Evolutionary conservation across 2,888 invertebrate species (phyloP).

Genomic region (Panzeria rudis): DNA sequence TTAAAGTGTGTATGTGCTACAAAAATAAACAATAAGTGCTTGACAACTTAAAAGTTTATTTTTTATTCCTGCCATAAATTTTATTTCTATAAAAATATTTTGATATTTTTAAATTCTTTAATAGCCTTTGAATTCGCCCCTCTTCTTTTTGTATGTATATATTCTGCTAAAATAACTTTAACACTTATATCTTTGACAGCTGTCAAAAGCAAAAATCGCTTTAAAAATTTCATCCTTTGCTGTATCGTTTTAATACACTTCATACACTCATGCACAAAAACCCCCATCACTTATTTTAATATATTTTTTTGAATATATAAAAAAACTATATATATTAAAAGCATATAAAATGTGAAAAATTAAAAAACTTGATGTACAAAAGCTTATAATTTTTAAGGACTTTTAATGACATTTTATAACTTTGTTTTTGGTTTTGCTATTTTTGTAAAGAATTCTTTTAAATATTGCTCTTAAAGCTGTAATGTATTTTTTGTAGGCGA

Average conservation of each 20-base stretch:
- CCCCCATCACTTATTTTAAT: neutral
- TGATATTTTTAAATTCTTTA: neutral
- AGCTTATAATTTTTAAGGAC: constrained; percentile 34
- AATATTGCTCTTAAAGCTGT: neutral
- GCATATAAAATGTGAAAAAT: constrained; percentile 30
- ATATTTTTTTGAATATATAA: constrained; percentile 3
- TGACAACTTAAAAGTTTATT: too few relatives aligned
- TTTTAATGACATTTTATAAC: constrained; percentile 31
- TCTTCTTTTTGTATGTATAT: neutral
- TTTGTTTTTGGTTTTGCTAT: constrained; percentile 1
- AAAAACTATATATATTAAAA: constrained; percentile 6
- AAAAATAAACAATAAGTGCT: too few relatives aligned
- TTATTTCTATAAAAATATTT: neutral
- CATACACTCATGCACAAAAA: constrained; percentile 4
- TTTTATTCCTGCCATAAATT: neutral
- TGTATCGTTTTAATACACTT: constrained; percentile 54
- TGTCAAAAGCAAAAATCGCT: constrained; percentile 60
- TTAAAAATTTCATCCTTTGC: constrained; percentile 38
- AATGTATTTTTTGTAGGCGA: neutral
- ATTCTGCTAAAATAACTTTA: constrained; percentile 34
- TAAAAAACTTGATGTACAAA: constrained; percentile 5
- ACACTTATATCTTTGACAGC: constrained; percentile 64
- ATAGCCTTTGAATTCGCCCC: neutral
- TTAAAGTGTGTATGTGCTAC: too few relatives aligned
- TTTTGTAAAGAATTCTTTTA: neutral